A percentile compares a stretch with the other conserved stretches of the same genome.
phyloP scores from a whole-genome alignment of 2,113 vertebrate genomes.

The Ptilorrhoa leucosticta region DNA sequence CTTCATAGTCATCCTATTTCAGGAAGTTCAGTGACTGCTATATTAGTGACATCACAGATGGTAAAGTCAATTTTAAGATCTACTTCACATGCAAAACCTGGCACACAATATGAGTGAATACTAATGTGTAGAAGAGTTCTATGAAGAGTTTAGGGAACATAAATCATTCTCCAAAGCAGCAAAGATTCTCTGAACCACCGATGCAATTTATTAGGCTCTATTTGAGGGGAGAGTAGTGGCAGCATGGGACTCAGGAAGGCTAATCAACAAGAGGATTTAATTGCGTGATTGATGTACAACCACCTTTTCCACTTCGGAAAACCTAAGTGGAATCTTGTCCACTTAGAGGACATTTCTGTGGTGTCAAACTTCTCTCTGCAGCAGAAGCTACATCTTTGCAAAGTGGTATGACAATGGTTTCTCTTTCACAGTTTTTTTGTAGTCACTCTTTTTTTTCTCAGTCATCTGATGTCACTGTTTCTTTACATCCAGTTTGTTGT shows the following conservation, averaged over 20 bases:
- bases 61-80: conserved; percentile 3
- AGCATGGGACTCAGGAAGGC: not conserved
- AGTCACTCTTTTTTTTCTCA: not conserved
- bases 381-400: not conserved
- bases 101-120: not conserved
- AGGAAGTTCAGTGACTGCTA: not conserved
- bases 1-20: conserved; percentile 13
- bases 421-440: not conserved
- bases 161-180: not conserved
- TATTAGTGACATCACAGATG: conserved; percentile 42
- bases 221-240: not conserved
- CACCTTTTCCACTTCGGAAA: not conserved
- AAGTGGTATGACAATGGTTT: not conserved
- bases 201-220: not conserved
- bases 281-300: not conserved
- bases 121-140: not conserved
- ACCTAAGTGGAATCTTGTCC: not conserved
- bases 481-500: not conserved
- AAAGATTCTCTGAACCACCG: not conserved
- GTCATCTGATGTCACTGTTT: not conserved
- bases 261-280: not conserved
- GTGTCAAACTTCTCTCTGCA: not conserved
- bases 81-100: not conserved
- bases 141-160: not conserved
- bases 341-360: not conserved